Evolutionary conservation across 2,888 invertebrate species (phyloP), one percentile per base, ranked within the genome.

Genomic region (Apoda limacodes): DNA sequence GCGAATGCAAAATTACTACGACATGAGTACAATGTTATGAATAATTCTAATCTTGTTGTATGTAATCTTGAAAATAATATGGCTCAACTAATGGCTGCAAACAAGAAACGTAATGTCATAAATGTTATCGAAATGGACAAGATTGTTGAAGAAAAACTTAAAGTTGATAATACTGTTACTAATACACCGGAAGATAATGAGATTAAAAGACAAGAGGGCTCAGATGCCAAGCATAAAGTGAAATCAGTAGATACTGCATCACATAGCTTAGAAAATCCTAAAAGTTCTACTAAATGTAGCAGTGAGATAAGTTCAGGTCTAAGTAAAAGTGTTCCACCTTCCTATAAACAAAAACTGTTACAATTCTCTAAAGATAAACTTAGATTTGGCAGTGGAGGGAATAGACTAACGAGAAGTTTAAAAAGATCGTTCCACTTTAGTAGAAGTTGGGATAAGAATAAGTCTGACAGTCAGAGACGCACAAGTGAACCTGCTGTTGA

Each of bases 301-400:
- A 74, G 68, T 34, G 76, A 74, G 21, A 48, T 76, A 1, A 74
- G 71, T 48, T 62, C 70, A 1, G 76, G 72, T 0, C 50, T 82
- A 0, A 81, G 82, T 39, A 82, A 75, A 48, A 82, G 82, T 52
- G 82, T 82, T 1, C 82, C 82, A 2, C 81, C 81, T 1, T 80
- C 81, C 2, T 82, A 81, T 35, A 82, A 78, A 37, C 81, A 82
- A 39, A 82, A 82, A 44, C 40, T 82, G 32, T 39, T 82, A 21
- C 81, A 82, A 39, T 82, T 82, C 45, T 82, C 82, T 2, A 64
- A 70, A 40, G 81, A 81, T 28, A 81, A 81, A 46, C 51, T 82
- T 2, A 59, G 75, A 33, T 78, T 81, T 50, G 80, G 67, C 1
- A 81, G 80, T 41, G 74, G 75, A 2, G 69, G 80, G 0, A 82